A percentile compares a stretch with the other conserved stretches of the same genome.
These are phyloP conservation scores for Melanaphis sacchari DNA, from an alignment of 1,140 invertebrate genomes.

Conservation along the genomic window DNA sequence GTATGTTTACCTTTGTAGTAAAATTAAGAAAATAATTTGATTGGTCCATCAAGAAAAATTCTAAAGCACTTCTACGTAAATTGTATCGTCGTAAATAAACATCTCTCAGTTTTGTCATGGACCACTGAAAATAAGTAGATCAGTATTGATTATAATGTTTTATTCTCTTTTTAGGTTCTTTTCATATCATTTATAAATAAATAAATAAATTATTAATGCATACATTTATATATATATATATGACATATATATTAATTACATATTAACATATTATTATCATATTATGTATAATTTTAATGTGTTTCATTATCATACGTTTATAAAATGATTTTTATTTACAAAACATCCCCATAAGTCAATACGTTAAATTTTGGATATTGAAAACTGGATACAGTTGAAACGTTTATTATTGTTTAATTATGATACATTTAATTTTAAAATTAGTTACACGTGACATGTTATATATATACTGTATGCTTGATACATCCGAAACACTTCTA, in stretches of 20 bases:
- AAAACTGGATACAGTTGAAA: background rate
- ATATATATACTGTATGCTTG: background rate
- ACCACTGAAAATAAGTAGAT: constrained; percentile 63
- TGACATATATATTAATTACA: too few species aligned
- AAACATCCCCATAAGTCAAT: background rate
- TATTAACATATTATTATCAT: too few species aligned
- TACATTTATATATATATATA: too few species aligned
- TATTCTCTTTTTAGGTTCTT: too few species aligned
- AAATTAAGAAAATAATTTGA: constrained; percentile 77
- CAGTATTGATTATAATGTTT: too few species aligned
- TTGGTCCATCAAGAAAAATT: constrained; percentile 74
- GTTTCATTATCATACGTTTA: background rate
- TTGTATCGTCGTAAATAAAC: constrained; percentile 74
- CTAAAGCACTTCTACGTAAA: constrained; percentile 70
- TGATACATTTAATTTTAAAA: background rate
- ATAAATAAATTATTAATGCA: background rate
- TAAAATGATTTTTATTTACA: background rate
- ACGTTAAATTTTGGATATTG: background rate
- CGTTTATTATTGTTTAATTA: background rate
- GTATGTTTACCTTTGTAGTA: constrained; percentile 68
- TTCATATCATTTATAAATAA: too few species aligned
- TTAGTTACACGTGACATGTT: background rate
- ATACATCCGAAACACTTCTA: background rate
- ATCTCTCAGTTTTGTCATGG: constrained; percentile 69
- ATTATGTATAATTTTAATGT: background rate